These are phyloP conservation scores for Thalassophryne amazonica DNA, from an alignment of 2,797 vertebrate species.

Conservation along the genomic window DNA sequence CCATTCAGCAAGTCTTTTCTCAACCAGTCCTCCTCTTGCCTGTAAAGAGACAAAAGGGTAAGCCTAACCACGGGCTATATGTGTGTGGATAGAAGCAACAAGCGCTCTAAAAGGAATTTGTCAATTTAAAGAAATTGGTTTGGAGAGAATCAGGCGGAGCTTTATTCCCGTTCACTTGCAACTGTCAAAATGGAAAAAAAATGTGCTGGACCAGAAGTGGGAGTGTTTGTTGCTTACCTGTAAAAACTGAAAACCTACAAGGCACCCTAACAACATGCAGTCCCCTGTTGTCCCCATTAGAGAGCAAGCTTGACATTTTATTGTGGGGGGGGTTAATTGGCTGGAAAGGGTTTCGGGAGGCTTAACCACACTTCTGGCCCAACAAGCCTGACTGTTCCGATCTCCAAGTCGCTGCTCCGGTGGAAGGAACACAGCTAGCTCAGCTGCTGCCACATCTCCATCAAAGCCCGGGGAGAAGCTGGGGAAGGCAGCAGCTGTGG, in stretches of 20 bases:
- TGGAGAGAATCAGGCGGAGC: slow-evolving; percentile 54
- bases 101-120: slow-evolving; percentile 58
- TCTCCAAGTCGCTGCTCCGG: slow-evolving; percentile 64
- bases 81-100: slow-evolving; percentile 56
- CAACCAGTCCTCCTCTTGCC: too few species aligned
- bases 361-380: slow-evolving; percentile 78
- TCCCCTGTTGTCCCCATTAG: slow-evolving; percentile 79
- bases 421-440: slow-evolving; percentile 66
- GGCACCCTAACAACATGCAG: slow-evolving; percentile 55
- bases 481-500: slow-evolving; percentile 76
- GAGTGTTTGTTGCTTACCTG: slow-evolving; percentile 47
- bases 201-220: slow-evolving; percentile 16
- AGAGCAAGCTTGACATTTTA: slow-evolving; percentile 68
- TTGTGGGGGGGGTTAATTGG: slow-evolving; percentile 78
- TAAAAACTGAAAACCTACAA: slow-evolving; percentile 48
- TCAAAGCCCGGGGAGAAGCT: slow-evolving; percentile 68
- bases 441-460: slow-evolving; percentile 62
- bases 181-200: slow-evolving; percentile 32
- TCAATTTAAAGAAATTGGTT: slow-evolving; percentile 73
- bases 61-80: slow-evolving; percentile 72
- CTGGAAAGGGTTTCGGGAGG: slow-evolving; percentile 71
- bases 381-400: slow-evolving; percentile 60
- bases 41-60: slow-evolving; percentile 71
- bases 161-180: slow-evolving; percentile 25
- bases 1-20: slow-evolving; percentile 37